These are phyloP conservation scores for Pyralis farinalis DNA, from an alignment of 2,888 invertebrate species.

Conservation along the genomic window DNA sequence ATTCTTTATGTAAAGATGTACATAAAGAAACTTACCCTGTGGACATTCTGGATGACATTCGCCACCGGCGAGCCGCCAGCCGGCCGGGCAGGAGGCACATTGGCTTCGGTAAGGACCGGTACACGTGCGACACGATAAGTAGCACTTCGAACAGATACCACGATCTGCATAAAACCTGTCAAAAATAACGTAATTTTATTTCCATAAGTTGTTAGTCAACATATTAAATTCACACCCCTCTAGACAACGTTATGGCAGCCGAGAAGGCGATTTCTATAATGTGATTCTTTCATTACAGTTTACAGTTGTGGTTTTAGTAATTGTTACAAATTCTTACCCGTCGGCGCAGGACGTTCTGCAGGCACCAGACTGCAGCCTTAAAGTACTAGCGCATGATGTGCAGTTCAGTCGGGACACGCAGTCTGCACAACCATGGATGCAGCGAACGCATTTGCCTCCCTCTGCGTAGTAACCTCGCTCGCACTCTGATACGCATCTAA, in stretches of 20 bases:
- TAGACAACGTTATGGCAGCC: too few relatives aligned
- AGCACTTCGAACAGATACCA: constrained; percentile 90
- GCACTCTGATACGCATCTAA: constrained; percentile 88
- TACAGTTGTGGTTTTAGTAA: too few relatives aligned
- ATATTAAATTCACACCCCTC: too few relatives aligned
- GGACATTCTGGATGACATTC: constrained; percentile 93
- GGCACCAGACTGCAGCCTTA: constrained; percentile 90
- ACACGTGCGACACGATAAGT: constrained; percentile 91
- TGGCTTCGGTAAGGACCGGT: constrained; percentile 92
- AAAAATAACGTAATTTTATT: too few relatives aligned
- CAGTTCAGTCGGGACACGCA: constrained; percentile 91
- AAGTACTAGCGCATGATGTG: constrained; percentile 87
- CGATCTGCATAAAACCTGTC: constrained; percentile 92
- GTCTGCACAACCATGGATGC: constrained; percentile 88
- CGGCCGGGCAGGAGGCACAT: constrained; percentile 90
- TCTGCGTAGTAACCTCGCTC: constrained; percentile 88
- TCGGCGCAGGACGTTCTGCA: constrained; percentile 90
- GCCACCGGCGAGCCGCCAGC: constrained; percentile 91
- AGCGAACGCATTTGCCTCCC: constrained; percentile 87
- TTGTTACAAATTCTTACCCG: constrained; percentile 59
- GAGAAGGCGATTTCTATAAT: too few relatives aligned
- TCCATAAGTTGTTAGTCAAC: too few relatives aligned
- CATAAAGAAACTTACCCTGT: constrained; percentile 72
- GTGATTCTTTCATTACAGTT: too few relatives aligned
- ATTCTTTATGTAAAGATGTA: too few relatives aligned